Evolutionary conservation across 2,797 vertebrate genomes (phyloP), one percentile per base, ranked within the genome.

Genomic region (Melanotaenia nigrans): DNA sequence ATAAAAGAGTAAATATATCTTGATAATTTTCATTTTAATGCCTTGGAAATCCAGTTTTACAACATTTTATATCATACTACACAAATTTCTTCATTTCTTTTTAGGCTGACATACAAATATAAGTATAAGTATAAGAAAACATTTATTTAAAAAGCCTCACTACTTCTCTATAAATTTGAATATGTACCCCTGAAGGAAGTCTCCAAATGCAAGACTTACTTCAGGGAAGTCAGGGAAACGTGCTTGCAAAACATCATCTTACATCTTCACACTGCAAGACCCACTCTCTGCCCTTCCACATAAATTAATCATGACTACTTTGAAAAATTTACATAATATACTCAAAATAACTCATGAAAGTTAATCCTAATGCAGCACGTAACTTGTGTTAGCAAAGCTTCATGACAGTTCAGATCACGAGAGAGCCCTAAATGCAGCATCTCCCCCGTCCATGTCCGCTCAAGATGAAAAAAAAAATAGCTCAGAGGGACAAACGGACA

Each of bases 271-370:
- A 66, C 58, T 66, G 54, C 71, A 47, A 84, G 78, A 78, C 75
- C 64, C 78, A 73, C 61, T 59, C 42, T 20, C 13, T 65, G 55
- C 83, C 61, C 53, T 16, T 89, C 68, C 61, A 88, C 76, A 90
- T 92, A 91, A 90, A 93, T 92, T 89, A 93, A 87, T 78, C 88
- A 91, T 83, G 68, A 66, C 84, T 76, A 83, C 74, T 86, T 89
- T 55, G 77, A 53, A 75, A 81, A 83, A 92, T 92, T 92, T 92
- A 87, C 87, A 92, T 92, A 91, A 92, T 89, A 65, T 72, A 77
- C 87, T 89, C 72, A 88, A 87, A 91, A 93, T 90, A 92, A 85
- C 71, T 75, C 63, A 45, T 13, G 28, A 67, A 47, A 74, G 68
- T 71, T 42, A 71, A 73, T 76, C 65, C 71, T 65, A 70, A 58